Evolutionary conservation across 2,113 vertebrate genomes (phyloP).

Genomic region (Eubucco bourcierii): DNA sequence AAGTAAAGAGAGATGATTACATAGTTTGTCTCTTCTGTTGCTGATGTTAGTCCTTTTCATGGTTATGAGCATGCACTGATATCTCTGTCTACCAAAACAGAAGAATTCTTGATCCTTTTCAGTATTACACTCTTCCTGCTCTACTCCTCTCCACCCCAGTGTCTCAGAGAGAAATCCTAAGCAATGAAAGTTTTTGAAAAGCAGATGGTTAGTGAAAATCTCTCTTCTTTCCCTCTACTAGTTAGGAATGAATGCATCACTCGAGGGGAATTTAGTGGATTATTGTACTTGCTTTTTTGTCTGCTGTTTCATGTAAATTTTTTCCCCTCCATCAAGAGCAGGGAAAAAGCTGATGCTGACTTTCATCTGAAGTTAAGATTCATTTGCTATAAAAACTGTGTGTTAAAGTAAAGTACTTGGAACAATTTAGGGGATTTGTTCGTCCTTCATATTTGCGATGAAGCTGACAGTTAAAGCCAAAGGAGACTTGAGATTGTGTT

Average conservation of each 20-base stretch:
- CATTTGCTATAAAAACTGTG: neutral
- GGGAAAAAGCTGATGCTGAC: neutral
- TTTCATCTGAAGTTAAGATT: neutral
- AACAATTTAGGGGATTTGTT: neutral
- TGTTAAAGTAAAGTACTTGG: neutral
- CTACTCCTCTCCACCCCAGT: fast-evolving
- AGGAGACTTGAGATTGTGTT: neutral
- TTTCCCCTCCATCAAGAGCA: neutral
- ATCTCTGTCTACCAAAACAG: neutral
- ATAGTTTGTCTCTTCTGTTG: neutral
- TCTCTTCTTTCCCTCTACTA: neutral
- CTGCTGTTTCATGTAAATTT: neutral
- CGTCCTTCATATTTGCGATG: neutral
- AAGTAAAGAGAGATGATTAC: neutral
- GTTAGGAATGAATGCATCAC: neutral
- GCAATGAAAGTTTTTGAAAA: neutral
- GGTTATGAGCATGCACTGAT: fast-evolving
- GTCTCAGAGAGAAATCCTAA: neutral
- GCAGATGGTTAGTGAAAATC: neutral
- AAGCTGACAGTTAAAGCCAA: neutral
- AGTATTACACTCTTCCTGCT: neutral
- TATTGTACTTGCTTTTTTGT: neutral
- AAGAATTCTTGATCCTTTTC: neutral
- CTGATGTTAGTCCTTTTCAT: neutral
- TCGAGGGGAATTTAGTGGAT: neutral